Evolutionary conservation across 2,113 vertebrate genomes (phyloP), one percentile per base, ranked within the genome.

Genomic region (Orientallactaga bullata): DNA sequence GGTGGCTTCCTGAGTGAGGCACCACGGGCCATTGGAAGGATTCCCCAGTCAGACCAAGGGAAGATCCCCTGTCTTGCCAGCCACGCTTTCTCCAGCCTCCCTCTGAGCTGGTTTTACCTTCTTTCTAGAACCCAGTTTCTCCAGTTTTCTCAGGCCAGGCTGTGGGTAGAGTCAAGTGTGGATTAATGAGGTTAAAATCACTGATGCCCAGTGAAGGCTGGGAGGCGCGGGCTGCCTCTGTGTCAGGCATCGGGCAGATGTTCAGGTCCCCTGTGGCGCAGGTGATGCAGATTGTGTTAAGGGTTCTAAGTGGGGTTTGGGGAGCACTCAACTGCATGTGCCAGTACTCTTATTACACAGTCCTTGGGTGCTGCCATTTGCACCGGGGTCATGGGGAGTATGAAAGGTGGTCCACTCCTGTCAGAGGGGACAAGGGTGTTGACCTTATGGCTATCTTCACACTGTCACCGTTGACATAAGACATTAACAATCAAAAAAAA

Each of bases 341-440:
- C 39, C 0, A 0, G 0, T 8, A 0, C 15, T 35, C 5, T 2
- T 21, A 0, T 55, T 0, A 0, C 85, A 23, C 0, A 2, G 0
- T 0, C 0, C 24, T 66, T 30, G 0, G 95, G 86, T n/a, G 71
- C 95, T 4, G 74, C 95, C 72, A 7, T 96, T 89, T 97, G 95
- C 96, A 87, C 91, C 0, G 96, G 94, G 9, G 65, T 28, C 3
- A 79, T 78, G 97, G 96, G 96, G 47, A 97, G 96, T 84, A 26
- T 5, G 47, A 17, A 7, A 6, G 23, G 24, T 0, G 4, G 32
- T 1, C 58, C 23, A 24, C 7, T 55, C 23, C 88, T 66, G 15
- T n/a, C 87, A 2, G 23, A 24, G 47, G 35, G 9, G 39, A 73
- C 16, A 20, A 26, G 1, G 35, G 23, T 12, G 3, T 32, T 35